A percentile compares a stretch with the other conserved stretches of the same genome.
Evolutionary conservation across 2,113 vertebrate species (phyloP).

Genomic region (Saguinus imperator): DNA sequence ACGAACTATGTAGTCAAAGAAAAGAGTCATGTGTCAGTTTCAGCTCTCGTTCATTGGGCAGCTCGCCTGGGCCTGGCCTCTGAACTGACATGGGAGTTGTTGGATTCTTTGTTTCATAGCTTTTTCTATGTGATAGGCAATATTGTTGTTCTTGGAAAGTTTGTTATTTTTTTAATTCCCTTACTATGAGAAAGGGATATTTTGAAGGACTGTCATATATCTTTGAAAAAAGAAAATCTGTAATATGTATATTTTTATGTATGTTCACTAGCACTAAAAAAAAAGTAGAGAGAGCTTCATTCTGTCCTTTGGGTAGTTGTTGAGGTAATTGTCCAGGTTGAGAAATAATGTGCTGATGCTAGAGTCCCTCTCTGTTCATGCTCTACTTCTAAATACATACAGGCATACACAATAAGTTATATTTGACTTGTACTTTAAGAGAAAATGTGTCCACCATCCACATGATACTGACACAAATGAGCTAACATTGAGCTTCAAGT

Average conservation of each 20-base stretch:
- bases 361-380: slow-evolving; percentile 57
- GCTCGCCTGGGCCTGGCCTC: background rate
- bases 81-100: background rate
- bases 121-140: slow-evolving; percentile 41
- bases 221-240: slow-evolving; percentile 59
- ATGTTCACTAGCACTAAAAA: slow-evolving; percentile 61
- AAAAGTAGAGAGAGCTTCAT: background rate
- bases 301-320: slow-evolving; percentile 67
- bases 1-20: slow-evolving; percentile 43
- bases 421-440: slow-evolving; percentile 74
- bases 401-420: slow-evolving; percentile 43
- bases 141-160: slow-evolving; percentile 56
- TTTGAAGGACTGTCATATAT: slow-evolving; percentile 55
- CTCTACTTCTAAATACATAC: slow-evolving; percentile 64
- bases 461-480: background rate
- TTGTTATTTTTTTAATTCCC: slow-evolving; percentile 50
- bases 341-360: slow-evolving; percentile 70
- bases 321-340: slow-evolving; percentile 58
- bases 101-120: background rate
- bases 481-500: background rate
- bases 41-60: slow-evolving; percentile 28
- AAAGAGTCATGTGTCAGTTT: slow-evolving; percentile 20
- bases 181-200: slow-evolving; percentile 38
- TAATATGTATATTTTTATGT: slow-evolving; percentile 69
- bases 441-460: slow-evolving; percentile 44